phyloP scores from a whole-genome alignment of 2,888 invertebrate genomes.

The Syrphus vitripennis region DNA sequence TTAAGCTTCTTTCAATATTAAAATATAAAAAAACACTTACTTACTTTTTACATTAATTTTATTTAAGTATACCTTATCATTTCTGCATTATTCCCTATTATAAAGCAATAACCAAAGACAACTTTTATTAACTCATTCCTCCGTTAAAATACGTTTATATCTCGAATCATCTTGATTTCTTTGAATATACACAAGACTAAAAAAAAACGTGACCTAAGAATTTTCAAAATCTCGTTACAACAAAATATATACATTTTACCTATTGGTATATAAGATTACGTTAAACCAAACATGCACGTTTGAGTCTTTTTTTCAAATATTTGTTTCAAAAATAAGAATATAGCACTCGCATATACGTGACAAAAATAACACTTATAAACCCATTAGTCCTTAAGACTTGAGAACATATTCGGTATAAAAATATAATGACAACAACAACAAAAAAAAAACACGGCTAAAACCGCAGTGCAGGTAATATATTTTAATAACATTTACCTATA shows the following conservation, averaged over 20 bases:
- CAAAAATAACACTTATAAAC: slow-evolving; percentile 21
- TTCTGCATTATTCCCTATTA: too few species aligned
- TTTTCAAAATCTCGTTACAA: slow-evolving; percentile 8
- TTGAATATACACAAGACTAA: neutral
- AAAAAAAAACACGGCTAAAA: neutral
- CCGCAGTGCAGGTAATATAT: slow-evolving; percentile 25
- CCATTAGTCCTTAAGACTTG: neutral
- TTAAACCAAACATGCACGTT: neutral
- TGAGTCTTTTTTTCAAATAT: neutral
- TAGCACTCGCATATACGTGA: slow-evolving; percentile 14
- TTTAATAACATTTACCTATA: neutral
- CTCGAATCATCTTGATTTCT: neutral
- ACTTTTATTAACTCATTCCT: too few species aligned
- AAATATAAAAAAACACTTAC: too few species aligned
- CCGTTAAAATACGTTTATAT: too few species aligned
- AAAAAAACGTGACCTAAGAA: slow-evolving; percentile 9
- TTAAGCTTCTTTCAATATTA: too few species aligned
- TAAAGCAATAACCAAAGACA: too few species aligned
- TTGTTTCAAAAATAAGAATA: neutral
- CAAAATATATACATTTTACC: neutral
- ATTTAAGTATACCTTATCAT: too few species aligned
- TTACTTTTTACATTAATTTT: too few species aligned
- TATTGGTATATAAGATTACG: neutral
- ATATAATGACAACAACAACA: too few species aligned
- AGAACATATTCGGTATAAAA: neutral